Base-by-base conservation (phyloP, 2,888 invertebrate species). In the Heliconius ismenius region DNA sequence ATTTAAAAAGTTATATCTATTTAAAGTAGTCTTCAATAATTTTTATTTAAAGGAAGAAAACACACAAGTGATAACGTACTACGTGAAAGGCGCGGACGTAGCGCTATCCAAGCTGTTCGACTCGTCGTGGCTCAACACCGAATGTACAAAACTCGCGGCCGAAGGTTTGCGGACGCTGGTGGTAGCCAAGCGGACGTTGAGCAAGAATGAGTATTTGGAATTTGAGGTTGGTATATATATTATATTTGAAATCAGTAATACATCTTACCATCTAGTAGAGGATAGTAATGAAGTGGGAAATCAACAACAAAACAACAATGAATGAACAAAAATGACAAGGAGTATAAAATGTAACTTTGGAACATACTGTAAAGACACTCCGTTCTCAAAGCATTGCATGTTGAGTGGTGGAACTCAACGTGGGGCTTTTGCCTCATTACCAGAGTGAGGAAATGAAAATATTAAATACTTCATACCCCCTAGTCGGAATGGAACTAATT, bases 1-100 rank as follows among this genome's bases (percentile, higher is more conserved):
- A 43, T 32, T 6, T 32, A 32, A 43, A 43, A 43, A 43, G 7
- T 49, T 0, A 49, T 49, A 18, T 49, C 6, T 18, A 49, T 49
- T 49, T 49, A 49, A 49, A 49, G 2, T 18, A 21, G 6, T 21
- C 2, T 21, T 49, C 49, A 2, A 18, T 49, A 49, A 49, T 49
- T 24, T 15, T 24, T 60, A 32, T 70, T 83, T 80, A 3, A 85
- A 97, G 96, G 98, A 96, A 82, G 94, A 95, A 76, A 94, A 93
- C 79, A 96, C 96, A 0, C 97, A 97, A 1, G 97, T 98, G 88
- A 98, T 99, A 78, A 97, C 97, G 21, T 99, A 99, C 90, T 98
- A 98, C 92, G 95, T 99, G 88, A 99, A 99, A 92, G 99, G 99
- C 21, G 99, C 99, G 0, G 99, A 99, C 91, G 97, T 98, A 9